Percentiles rank a stretch among this genome's conserved stretches.
Evolutionary conservation across 1,140 invertebrate species (phyloP).

Genomic region (Zelostemma sp.): DNA sequence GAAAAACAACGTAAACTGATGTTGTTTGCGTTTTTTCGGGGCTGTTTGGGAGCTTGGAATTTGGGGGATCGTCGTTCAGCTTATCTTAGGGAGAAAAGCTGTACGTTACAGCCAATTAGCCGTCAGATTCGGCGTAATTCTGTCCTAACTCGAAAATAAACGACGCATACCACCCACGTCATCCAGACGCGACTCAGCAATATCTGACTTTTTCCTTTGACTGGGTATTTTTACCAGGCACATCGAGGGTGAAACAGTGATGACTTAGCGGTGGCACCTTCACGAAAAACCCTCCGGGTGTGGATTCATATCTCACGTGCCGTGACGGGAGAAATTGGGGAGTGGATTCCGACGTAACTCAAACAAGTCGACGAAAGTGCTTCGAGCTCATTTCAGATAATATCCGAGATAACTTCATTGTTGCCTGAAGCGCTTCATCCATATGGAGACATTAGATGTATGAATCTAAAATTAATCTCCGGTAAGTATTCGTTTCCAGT

Average conservation of each 20-base stretch:
- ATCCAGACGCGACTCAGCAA: slow-evolving; percentile 30
- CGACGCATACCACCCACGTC: slow-evolving; percentile 33
- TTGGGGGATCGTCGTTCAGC: slow-evolving; percentile 26
- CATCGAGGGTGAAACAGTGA: slow-evolving; percentile 3
- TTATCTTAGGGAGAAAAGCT: slow-evolving; percentile 27
- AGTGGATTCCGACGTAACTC: slow-evolving; percentile 37
- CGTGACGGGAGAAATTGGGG: slow-evolving; percentile 28
- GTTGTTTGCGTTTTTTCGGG: slow-evolving; percentile 31
- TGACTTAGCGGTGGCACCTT: slow-evolving; percentile 5
- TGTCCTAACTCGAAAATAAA: slow-evolving; percentile 30
- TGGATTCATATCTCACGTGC: slow-evolving; percentile 26
- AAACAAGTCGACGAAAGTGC: slow-evolving; percentile 30
- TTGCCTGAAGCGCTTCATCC: slow-evolving; percentile 8
- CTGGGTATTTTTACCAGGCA: slow-evolving; percentile 2
- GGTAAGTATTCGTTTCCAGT: too few relatives aligned
- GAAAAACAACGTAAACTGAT: too few relatives aligned
- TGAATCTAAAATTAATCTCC: too few relatives aligned
- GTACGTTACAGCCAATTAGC: slow-evolving; percentile 36
- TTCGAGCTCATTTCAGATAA: slow-evolving; percentile 29
- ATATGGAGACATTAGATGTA: too few relatives aligned
- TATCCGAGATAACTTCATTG: slow-evolving; percentile 25
- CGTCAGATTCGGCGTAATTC: slow-evolving; percentile 35
- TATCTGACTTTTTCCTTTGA: slow-evolving; percentile 22
- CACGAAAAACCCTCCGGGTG: background rate
- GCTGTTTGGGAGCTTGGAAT: slow-evolving; percentile 38